Base-by-base conservation (phyloP, 1,140 invertebrate species). In the Drosophila dunni region DNA sequence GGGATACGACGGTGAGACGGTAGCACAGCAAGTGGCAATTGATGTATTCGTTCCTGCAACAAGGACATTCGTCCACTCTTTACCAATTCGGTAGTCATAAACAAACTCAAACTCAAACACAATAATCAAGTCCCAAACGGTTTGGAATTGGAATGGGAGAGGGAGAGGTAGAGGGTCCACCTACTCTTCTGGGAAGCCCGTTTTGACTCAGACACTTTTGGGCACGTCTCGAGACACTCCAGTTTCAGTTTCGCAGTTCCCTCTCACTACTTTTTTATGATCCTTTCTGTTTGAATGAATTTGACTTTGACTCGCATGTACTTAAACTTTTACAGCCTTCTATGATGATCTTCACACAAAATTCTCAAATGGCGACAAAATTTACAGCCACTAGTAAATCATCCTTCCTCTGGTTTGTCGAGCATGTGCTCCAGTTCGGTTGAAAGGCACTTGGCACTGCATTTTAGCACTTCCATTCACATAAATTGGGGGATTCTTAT, bases 1-100 rank as follows among this genome's bases (percentile, higher is more conserved):
- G 57, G 62, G 56, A 42, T 61, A 33, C 57, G 38, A 15, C 38
- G 24, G 24, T 29, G 2, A 3, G 24, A 29, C 72, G 60, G 57
- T 70, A 62, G 72, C 73, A 54, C 73, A 75, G 74, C 74, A 77
- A 77, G 74, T 73, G 74, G 69, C 69, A 34, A 33, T 51, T 9
- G 11, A 13, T 33, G 10, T 13, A 7, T 42, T 11, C 11, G 40
- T 13, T 42, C 0, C 5, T 42, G 11, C 11, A 34, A n/a, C 50
- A 57, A 51, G 67, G 53, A 70, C 46, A 63, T 29, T 69, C 54
- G 73, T 54, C 73, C 54, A 75, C 67, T 45, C 62, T 57, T 57
- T 57, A 29, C 44, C 60, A 24, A 79, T 79, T 66, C 78, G 62
- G 78, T 77, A 79, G 78, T 74, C 78, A 62, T 80, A 80, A 78